Conservation (phyloP, 1,140 invertebrate genomes). For the Alviniconcha marisindica region DNA sequence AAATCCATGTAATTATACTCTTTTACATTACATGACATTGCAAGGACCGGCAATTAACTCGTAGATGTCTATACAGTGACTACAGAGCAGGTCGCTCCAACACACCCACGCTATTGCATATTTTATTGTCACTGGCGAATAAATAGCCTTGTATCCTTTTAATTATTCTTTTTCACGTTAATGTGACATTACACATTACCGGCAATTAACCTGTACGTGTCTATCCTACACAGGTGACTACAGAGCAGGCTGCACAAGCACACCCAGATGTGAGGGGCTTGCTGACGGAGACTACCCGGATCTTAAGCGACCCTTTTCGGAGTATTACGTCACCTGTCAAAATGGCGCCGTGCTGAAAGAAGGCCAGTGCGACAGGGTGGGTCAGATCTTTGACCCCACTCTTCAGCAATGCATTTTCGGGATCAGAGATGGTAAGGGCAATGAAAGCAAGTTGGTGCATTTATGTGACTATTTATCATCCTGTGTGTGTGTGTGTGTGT, state of each 20-base stretch:
- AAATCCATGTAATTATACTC: too few species aligned
- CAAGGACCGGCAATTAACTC: too few species aligned
- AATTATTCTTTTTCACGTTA: too few species aligned
- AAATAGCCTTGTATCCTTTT: too few species aligned
- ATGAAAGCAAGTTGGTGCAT: too few species aligned
- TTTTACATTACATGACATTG: too few species aligned
- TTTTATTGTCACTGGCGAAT: background rate
- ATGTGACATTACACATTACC: too few species aligned
- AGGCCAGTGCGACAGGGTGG: slow-evolving; percentile 16
- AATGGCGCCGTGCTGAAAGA: slow-evolving; percentile 23
- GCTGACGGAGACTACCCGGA: slow-evolving; percentile 32
- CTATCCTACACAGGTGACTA: slow-evolving; percentile 39
- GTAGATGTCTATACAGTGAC: too few species aligned
- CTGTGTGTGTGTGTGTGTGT: too few species aligned
- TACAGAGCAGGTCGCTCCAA: too few species aligned
- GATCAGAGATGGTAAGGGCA: slow-evolving; percentile 37
- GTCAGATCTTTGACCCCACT: slow-evolving; percentile 42
- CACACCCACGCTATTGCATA: background rate
- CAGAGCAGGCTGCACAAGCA: slow-evolving; percentile 24
- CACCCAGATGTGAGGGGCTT: slow-evolving; percentile 16
- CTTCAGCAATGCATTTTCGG: slow-evolving; percentile 26
- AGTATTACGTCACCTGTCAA: slow-evolving; percentile 39
- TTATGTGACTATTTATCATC: too few species aligned
- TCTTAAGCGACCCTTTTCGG: slow-evolving; percentile 17
- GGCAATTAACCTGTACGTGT: too few species aligned